phyloP scores from a whole-genome alignment of 2,113 vertebrate genomes.

The Antidorcas marsupialis region DNA sequence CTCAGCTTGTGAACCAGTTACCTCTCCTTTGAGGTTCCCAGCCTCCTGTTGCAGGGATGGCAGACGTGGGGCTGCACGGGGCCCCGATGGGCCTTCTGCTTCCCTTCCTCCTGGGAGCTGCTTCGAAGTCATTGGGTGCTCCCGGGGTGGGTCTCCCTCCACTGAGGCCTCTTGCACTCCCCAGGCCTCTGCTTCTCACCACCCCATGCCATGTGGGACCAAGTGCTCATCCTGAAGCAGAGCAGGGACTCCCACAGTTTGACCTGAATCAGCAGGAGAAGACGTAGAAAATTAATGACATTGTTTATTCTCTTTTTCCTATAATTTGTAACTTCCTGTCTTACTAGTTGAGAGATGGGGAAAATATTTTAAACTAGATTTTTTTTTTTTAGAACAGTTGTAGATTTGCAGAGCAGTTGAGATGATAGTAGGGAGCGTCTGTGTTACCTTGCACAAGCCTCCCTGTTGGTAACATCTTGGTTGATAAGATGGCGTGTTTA shows the following conservation, averaged over 20 bases:
- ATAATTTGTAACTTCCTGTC: neutral
- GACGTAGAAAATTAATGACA: neutral
- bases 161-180: neutral
- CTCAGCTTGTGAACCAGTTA: neutral
- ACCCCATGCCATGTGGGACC: neutral
- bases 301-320: neutral
- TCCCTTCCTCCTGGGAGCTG: neutral
- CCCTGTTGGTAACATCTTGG: neutral
- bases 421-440: neutral
- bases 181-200: neutral
- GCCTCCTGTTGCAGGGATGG: neutral
- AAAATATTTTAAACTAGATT: neutral
- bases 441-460: neutral
- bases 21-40: neutral
- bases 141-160: neutral
- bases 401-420: neutral
- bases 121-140: neutral
- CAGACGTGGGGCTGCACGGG: neutral
- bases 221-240: neutral
- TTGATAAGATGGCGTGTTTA: rapidly evolving
- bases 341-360: neutral
- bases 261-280: neutral
- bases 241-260: neutral
- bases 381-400: neutral
- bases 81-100: neutral